Percentiles rank a stretch among this genome's conserved stretches.
Conservation (phyloP, 2,888 invertebrate genomes). For the Phyto melanocephala region DNA sequence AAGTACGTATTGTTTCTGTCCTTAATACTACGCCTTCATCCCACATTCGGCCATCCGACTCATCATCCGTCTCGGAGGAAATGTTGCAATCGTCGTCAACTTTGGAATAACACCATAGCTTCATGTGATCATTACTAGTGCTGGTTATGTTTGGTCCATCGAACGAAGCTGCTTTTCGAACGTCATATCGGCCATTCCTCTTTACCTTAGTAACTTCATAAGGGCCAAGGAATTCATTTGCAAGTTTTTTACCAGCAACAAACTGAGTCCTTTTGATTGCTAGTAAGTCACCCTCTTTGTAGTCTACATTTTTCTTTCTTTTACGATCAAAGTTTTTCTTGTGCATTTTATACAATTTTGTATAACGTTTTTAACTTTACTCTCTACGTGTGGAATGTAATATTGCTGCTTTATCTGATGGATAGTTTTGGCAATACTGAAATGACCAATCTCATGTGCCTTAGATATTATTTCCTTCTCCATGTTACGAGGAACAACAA, state of each 20-base stretch:
- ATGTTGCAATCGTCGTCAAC: background rate
- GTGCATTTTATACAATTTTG: slow-evolving; percentile 4
- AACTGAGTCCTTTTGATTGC: slow-evolving; percentile 11
- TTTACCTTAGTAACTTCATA: slow-evolving; percentile 62
- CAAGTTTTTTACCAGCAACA: slow-evolving; percentile 47
- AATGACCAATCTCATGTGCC: background rate
- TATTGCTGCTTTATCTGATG: background rate
- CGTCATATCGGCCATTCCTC: slow-evolving; percentile 45
- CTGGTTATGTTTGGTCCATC: slow-evolving; percentile 45
- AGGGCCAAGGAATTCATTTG: slow-evolving; percentile 58
- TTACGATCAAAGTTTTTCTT: slow-evolving; percentile 53
- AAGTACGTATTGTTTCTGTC: too few species aligned
- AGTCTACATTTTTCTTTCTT: slow-evolving; percentile 44
- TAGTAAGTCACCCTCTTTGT: slow-evolving; percentile 48
- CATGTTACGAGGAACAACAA: too few species aligned
- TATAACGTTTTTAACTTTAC: slow-evolving; percentile 6
- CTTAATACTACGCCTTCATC: too few species aligned
- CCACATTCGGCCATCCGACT: too few species aligned
- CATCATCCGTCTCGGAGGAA: background rate
- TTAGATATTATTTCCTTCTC: background rate
- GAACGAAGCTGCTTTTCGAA: slow-evolving; percentile 49
- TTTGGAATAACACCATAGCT: slow-evolving; percentile 14
- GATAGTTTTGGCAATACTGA: background rate
- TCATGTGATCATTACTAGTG: slow-evolving; percentile 21
- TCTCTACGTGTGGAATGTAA: background rate